Conservation (phyloP, 2,797 vertebrate genomes). For the Acanthiza pusilla region DNA sequence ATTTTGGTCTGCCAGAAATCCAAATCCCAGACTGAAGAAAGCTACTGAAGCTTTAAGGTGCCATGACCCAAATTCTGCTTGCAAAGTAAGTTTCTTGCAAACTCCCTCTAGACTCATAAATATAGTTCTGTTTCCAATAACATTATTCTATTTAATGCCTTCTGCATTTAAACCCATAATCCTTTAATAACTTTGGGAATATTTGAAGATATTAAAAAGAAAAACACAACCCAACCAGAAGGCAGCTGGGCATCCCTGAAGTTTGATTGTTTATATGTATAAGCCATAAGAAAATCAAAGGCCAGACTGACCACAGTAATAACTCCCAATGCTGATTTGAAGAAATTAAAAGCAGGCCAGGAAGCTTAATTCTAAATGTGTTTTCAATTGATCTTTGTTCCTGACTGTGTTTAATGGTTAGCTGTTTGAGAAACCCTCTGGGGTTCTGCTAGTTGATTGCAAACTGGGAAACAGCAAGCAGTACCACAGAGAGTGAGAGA, state of each 20-base stretch:
- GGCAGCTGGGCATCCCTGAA: neutral
- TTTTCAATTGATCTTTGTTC: conserved; percentile 50
- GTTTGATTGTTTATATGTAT: neutral
- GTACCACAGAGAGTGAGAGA: neutral
- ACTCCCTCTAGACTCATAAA: neutral
- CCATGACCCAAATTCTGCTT: neutral
- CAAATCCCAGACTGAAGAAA: neutral
- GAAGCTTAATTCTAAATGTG: conserved; percentile 46
- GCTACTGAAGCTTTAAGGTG: neutral
- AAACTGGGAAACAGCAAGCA: neutral
- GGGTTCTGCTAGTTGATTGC: neutral
- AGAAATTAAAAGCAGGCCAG: conserved; percentile 48
- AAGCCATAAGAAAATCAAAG: neutral
- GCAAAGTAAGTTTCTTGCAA: neutral
- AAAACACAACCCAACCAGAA: neutral
- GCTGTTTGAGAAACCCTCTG: conserved; percentile 19
- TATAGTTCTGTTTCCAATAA: neutral
- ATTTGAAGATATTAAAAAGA: neutral
- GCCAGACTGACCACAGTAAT: neutral
- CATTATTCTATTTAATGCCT: neutral
- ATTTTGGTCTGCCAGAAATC: neutral
- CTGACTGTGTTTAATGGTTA: conserved; percentile 11
- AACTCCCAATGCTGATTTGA: neutral
- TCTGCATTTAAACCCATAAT: conserved; percentile 11
- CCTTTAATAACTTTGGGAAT: neutral